Evolutionary conservation across 2,113 vertebrate species (phyloP).

Genomic region (Notothenia rossii): DNA sequence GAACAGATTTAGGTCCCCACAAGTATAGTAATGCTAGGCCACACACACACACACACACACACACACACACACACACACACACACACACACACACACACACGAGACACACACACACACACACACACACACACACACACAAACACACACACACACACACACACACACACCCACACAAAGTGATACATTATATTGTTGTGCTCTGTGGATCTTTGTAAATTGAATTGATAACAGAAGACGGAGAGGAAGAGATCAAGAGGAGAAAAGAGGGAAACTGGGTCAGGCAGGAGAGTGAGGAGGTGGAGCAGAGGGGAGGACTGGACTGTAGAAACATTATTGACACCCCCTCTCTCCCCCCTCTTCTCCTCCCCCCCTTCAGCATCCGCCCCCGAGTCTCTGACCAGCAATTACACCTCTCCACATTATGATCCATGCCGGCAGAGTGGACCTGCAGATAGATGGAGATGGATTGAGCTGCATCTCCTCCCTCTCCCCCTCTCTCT

Average conservation of each 20-base stretch:
- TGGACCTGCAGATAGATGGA: conserved; percentile 82
- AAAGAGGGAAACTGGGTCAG: conserved; percentile 79
- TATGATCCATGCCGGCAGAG: conserved; percentile 86
- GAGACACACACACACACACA: no score
- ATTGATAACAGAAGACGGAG: conserved; percentile 42
- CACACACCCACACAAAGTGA: conserved; percentile 36
- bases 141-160: conserved; percentile 16
- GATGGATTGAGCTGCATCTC: conserved; percentile 80
- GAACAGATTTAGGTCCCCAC: no score
- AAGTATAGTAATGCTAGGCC: no score
- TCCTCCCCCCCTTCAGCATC: conserved; percentile 34
- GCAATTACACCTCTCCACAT: conserved; percentile 87
- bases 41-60: conserved; percentile 7
- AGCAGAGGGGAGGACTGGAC: conserved; percentile 59
- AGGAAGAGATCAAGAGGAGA: conserved; percentile 46
- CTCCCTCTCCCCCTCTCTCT: conserved; percentile 43
- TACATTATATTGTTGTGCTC: conserved; percentile 65
- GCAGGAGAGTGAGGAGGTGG: conserved; percentile 59
- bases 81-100: background rate
- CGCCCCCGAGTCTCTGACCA: conserved; percentile 76
- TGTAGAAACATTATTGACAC: conserved; percentile 82
- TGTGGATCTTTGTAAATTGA: conserved; percentile 69
- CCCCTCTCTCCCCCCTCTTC: conserved; percentile 30
- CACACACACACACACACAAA: background rate
- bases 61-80: background rate